Base-by-base conservation (phyloP, 2,797 vertebrate species). In the Acestrorhynchus altus region DNA sequence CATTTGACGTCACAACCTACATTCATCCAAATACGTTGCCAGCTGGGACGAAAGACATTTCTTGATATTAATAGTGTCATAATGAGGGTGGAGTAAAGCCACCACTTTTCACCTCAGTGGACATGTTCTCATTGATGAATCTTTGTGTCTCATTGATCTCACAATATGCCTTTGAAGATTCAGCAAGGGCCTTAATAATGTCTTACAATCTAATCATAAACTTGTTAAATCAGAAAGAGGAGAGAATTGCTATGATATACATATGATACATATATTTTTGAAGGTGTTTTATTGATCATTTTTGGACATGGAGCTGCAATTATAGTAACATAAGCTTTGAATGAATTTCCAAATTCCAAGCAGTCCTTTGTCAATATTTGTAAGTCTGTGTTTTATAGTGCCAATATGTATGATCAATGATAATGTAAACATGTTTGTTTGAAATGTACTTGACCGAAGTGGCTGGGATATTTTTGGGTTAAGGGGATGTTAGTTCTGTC, bases 1-100 rank as follows among this genome's bases (percentile, higher is more conserved):
- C n/a, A n/a, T n/a, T n/a, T n/a, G n/a, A n/a, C n/a, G n/a, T n/a
- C n/a, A n/a, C n/a, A n/a, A n/a, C n/a, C n/a, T n/a, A n/a, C n/a
- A n/a, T n/a, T n/a, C n/a, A n/a, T n/a, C n/a, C n/a, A n/a, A n/a
- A n/a, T n/a, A n/a, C n/a, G n/a, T n/a, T n/a, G 31, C 31, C 31
- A 35, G 31, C 31, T 35, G 31, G 6, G 31, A 35, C 31, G 49
- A 74, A 65, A 60, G 60, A 66, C 56, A 42, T 77, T 71, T 22
- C 51, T 69, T 20, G 74, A 61, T 70, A 64, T 70, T 79, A 57
- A 60, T 87, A 85, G 84, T 88, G 84, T 79, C 86, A 74, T 66
- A 73, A 28, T 71, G 28, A 74, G 68, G 73, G 56, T 61, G 64
- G 65, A 56, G 52, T 49, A 31, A 44, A 52, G 40, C 65, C 75